phyloP scores from a whole-genome alignment of 2,888 invertebrate species.

The Crocallis elinguaria region DNA sequence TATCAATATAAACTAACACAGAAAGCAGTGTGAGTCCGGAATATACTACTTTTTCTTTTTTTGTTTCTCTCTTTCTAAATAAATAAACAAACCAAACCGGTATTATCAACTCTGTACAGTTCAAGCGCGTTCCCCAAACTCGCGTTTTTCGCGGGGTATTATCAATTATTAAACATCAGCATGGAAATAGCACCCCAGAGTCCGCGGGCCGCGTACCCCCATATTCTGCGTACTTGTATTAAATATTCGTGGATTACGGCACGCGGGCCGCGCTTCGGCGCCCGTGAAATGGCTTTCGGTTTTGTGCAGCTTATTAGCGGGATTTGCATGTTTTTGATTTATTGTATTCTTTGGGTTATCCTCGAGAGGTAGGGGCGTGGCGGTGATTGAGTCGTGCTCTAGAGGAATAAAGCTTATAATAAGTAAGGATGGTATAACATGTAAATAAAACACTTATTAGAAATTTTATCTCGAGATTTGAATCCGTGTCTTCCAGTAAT shows the following conservation, averaged over 20 bases:
- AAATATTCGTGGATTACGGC: slow-evolving; percentile 80
- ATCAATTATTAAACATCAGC: slow-evolving; percentile 86
- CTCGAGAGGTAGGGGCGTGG: slow-evolving; percentile 41
- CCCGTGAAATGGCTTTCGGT: slow-evolving; percentile 83
- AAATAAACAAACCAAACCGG: background rate
- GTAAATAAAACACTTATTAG: background rate
- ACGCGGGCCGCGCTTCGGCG: slow-evolving; percentile 60
- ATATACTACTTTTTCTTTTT: too few relatives aligned
- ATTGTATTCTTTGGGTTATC: slow-evolving; percentile 61
- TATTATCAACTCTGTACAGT: slow-evolving; percentile 54
- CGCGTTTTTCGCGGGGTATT: slow-evolving; percentile 83
- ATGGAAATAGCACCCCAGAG: slow-evolving; percentile 83
- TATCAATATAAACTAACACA: too few relatives aligned
- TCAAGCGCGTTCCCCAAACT: slow-evolving; percentile 56
- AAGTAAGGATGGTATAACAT: background rate
- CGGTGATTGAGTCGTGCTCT: slow-evolving; percentile 49
- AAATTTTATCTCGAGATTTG: too few relatives aligned
- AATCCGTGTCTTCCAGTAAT: too few relatives aligned
- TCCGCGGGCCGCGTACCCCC: slow-evolving; percentile 65
- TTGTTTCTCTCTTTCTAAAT: too few relatives aligned
- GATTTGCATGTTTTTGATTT: slow-evolving; percentile 84
- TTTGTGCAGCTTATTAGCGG: slow-evolving; percentile 83
- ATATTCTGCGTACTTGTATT: slow-evolving; percentile 76
- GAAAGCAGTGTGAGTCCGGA: too few relatives aligned
- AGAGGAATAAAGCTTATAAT: slow-evolving; percentile 11